Percentiles rank a stretch among this genome's conserved stretches.
Evolutionary conservation across 2,888 invertebrate genomes (phyloP).

Genomic region (Megalurothrips usitatus): DNA sequence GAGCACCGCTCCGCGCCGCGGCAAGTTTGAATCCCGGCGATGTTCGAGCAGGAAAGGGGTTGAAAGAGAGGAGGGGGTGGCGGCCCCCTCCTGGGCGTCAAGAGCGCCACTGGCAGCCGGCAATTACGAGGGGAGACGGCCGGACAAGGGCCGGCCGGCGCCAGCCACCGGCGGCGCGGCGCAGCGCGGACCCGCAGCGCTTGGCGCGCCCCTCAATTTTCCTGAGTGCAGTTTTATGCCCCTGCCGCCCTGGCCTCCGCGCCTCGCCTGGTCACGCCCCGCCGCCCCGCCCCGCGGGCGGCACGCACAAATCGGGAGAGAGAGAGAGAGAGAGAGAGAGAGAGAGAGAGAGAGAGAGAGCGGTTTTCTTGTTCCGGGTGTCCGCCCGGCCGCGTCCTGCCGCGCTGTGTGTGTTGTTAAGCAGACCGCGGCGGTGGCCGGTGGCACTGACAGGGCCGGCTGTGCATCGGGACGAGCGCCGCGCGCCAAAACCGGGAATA

Average conservation of each 20-base stretch:
- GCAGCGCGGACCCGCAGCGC: neutral
- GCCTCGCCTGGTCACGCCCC: neutral
- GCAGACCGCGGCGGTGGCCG: no score
- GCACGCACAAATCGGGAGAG: neutral
- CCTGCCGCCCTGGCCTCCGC: neutral
- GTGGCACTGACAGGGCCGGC: no score
- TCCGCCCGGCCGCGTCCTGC: no score
- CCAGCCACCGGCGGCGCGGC: neutral
- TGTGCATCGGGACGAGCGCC: no score
- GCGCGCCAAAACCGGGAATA: no score
- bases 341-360: no score
- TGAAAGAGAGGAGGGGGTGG: neutral
- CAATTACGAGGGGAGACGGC: neutral
- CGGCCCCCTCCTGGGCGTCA: neutral
- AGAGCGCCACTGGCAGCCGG: neutral
- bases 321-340: no score
- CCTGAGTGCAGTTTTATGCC: conserved; percentile 18
- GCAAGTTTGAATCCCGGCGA: neutral
- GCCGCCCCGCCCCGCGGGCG: neutral
- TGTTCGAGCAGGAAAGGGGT: neutral
- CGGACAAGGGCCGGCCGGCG: neutral
- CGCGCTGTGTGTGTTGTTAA: no score
- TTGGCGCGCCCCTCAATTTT: conserved; percentile 6
- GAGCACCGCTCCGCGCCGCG: neutral
- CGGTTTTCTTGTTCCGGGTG: no score